Percentiles rank a stretch among this genome's conserved stretches.
These are phyloP conservation scores for Ovis canadensis DNA, from an alignment of 2,113 vertebrate genomes.

Conservation along the genomic window DNA sequence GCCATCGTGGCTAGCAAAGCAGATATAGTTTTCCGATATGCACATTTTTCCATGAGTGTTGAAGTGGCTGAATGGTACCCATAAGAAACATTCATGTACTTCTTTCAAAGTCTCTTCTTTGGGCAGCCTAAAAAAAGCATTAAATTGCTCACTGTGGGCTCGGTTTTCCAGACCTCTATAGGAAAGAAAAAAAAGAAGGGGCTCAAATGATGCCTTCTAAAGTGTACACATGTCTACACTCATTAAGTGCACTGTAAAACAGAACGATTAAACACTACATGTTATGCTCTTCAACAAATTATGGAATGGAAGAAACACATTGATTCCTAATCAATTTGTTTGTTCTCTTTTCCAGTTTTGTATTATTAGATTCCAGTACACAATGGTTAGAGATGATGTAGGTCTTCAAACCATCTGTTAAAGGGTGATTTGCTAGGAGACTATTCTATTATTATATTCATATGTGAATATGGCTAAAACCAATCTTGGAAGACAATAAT, in stretches of 20 bases:
- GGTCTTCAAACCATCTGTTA: conserved; percentile 38
- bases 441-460: not conserved
- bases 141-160: conserved; percentile 93
- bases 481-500: not conserved
- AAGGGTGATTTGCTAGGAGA: not conserved
- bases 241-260: not conserved
- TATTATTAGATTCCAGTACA: conserved; percentile 31
- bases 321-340: not conserved
- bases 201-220: conserved; percentile 37
- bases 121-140: conserved; percentile 91
- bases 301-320: conserved; percentile 8
- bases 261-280: conserved; percentile 6
- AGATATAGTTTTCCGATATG: conserved; percentile 94
- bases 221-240: not conserved
- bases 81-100: conserved; percentile 94
- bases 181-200: not conserved
- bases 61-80: conserved; percentile 93
- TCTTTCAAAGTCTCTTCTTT: conserved; percentile 92
- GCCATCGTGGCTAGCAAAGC: conserved; percentile 95
- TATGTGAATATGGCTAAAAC: not conserved
- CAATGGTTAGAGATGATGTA: conserved; percentile 12
- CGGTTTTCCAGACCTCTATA: conserved; percentile 91
- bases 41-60: conserved; percentile 94
- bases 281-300: conserved; percentile 7
- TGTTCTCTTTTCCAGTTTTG: not conserved